Conservation (phyloP, 2,888 invertebrate species). For the Bombylius discolor region DNA sequence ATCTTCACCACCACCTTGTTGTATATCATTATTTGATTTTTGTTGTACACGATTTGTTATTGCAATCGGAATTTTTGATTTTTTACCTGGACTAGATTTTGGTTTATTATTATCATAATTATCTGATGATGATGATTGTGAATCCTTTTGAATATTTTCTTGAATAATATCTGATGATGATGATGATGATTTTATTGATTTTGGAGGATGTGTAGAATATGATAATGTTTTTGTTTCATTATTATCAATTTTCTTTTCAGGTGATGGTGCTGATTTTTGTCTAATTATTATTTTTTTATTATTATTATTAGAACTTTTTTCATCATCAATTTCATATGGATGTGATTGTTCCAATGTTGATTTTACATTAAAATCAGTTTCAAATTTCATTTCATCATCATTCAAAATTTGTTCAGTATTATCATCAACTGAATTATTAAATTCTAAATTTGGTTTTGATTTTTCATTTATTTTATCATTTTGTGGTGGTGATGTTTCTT, state of each 20-base stretch:
- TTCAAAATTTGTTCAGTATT: constrained; percentile 31
- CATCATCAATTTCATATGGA: constrained; percentile 13
- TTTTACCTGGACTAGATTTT: constrained; percentile 32
- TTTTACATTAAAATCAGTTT: constrained; percentile 24
- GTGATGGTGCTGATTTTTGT: constrained; percentile 31
- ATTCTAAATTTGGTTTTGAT: constrained; percentile 25
- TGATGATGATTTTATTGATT: constrained; percentile 15
- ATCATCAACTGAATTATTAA: constrained; percentile 28
- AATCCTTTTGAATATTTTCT: constrained; percentile 19
- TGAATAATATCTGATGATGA: constrained; percentile 8
- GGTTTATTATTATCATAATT: constrained; percentile 9
- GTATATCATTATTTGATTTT: constrained; percentile 23
- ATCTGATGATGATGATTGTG: background rate
- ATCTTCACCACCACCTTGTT: constrained; percentile 36
- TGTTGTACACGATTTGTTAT: constrained; percentile 23
- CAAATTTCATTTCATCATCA: constrained; percentile 32
- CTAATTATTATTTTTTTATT: constrained; percentile 21
- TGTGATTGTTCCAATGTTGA: constrained; percentile 19
- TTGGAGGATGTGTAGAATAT: constrained; percentile 35
- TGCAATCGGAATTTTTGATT: constrained; percentile 34
- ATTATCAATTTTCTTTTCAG: constrained; percentile 12
- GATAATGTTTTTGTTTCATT: constrained; percentile 13
- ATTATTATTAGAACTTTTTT: background rate
- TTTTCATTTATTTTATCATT: background rate
- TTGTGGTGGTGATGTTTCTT: background rate